phyloP scores from a whole-genome alignment of 2,888 invertebrate species.

The Drosophila helvetica region DNA sequence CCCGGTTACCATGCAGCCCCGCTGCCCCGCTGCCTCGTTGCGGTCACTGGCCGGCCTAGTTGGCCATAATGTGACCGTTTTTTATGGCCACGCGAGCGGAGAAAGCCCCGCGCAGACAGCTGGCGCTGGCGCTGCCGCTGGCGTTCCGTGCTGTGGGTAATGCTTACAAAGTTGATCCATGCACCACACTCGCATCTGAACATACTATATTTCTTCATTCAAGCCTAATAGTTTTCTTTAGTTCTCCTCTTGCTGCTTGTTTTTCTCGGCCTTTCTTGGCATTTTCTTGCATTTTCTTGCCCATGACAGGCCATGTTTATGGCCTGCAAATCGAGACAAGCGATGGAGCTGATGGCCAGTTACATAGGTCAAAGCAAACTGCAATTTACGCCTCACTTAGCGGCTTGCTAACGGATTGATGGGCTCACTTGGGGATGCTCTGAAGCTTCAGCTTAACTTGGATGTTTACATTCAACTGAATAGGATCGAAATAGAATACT shows the following conservation, averaged over 20 bases:
- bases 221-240: slow-evolving; percentile 26
- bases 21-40: slow-evolving; percentile 11
- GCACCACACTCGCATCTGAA: slow-evolving; percentile 3
- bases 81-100: slow-evolving; percentile 54
- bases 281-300: slow-evolving; percentile 17
- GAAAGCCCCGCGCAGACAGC: slow-evolving; percentile 54
- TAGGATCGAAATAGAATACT: neutral
- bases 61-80: slow-evolving; percentile 69
- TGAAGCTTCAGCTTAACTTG: slow-evolving; percentile 8
- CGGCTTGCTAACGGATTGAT: slow-evolving; percentile 46
- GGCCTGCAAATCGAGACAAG: slow-evolving; percentile 48
- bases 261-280: slow-evolving; percentile 30
- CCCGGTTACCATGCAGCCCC: neutral
- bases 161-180: slow-evolving; percentile 52
- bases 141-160: slow-evolving; percentile 52
- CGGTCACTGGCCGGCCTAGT: slow-evolving; percentile 76
- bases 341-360: slow-evolving; percentile 20
- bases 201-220: slow-evolving; percentile 40
- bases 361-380: slow-evolving; percentile 25
- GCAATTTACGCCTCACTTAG: slow-evolving; percentile 45
- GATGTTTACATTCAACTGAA: slow-evolving; percentile 4
- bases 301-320: slow-evolving; percentile 55
- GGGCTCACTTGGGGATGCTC: slow-evolving; percentile 15
- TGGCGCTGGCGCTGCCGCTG: slow-evolving; percentile 71
- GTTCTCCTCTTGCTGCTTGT: slow-evolving; percentile 1